A percentile compares a stretch with the other conserved stretches of the same genome.
Evolutionary conservation across 2,113 vertebrate species (phyloP).

Genomic region (Pogonocichla stellata): DNA sequence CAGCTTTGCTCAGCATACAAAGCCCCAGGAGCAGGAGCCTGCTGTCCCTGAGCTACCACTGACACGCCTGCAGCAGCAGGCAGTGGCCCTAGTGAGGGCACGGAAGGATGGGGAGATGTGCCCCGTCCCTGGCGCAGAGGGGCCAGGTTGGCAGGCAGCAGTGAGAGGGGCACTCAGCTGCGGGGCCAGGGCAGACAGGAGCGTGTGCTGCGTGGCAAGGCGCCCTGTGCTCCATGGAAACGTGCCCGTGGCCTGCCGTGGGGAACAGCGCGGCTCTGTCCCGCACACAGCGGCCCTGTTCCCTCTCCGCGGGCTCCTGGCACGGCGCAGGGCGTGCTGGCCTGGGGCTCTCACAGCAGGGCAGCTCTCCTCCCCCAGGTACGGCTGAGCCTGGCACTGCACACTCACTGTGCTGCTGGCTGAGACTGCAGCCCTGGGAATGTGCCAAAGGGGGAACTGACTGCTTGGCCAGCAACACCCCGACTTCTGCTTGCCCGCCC

Average conservation of each 20-base stretch:
- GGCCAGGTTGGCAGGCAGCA: not conserved
- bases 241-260: not conserved
- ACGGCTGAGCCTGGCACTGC: not conserved
- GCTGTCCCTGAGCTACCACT: not conserved
- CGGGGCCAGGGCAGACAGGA: not conserved
- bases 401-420: not conserved
- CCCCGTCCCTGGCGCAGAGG: fast-evolving
- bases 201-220: not conserved
- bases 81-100: not conserved
- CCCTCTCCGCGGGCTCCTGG: fast-evolving
- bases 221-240: not conserved
- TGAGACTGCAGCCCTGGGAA: not conserved
- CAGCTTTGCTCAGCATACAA: not conserved
- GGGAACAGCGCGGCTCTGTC: not conserved
- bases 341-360: not conserved
- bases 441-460: fast-evolving
- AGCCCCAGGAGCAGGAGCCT: not conserved
- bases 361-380: not conserved
- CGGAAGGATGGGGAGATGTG: fast-evolving
- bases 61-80: not conserved
- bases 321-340: fast-evolving
- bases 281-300: not conserved
- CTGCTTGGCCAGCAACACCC: not conserved
- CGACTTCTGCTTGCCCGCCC: not conserved
- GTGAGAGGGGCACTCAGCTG: not conserved